phyloP scores from a whole-genome alignment of 2,797 vertebrate species.

The Tolypeutes matacus region DNA sequence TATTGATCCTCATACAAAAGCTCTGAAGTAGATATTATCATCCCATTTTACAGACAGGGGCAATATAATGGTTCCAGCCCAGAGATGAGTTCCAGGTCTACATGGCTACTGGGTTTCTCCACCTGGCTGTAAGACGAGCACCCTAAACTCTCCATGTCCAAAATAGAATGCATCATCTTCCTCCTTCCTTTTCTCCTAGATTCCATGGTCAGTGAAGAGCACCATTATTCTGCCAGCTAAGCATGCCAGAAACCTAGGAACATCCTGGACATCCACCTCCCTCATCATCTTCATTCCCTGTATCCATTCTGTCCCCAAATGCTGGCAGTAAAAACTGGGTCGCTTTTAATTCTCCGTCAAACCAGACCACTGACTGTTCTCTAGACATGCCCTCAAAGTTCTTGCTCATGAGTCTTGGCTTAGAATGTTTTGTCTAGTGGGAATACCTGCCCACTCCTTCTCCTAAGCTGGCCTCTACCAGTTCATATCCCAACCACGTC shows the following conservation, averaged over 20 bases:
- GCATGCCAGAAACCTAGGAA: neutral
- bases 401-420: neutral
- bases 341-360: neutral
- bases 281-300: neutral
- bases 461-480: neutral
- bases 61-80: neutral
- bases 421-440: neutral
- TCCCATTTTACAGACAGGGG: neutral
- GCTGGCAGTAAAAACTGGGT: neutral
- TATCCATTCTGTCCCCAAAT: neutral
- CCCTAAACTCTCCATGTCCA: neutral
- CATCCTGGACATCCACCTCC: neutral
- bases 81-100: neutral
- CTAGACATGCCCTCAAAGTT: neutral
- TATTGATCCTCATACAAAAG: neutral
- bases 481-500: neutral
- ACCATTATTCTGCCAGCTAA: neutral
- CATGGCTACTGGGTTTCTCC: neutral
- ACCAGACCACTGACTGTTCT: neutral
- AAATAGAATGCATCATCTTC: neutral
- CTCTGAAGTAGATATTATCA: neutral
- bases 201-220: neutral
- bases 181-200: neutral
- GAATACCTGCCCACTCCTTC: neutral
- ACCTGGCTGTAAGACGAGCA: neutral